Base-by-base conservation (phyloP, 2,888 invertebrate species). In the Thereva unica region DNA sequence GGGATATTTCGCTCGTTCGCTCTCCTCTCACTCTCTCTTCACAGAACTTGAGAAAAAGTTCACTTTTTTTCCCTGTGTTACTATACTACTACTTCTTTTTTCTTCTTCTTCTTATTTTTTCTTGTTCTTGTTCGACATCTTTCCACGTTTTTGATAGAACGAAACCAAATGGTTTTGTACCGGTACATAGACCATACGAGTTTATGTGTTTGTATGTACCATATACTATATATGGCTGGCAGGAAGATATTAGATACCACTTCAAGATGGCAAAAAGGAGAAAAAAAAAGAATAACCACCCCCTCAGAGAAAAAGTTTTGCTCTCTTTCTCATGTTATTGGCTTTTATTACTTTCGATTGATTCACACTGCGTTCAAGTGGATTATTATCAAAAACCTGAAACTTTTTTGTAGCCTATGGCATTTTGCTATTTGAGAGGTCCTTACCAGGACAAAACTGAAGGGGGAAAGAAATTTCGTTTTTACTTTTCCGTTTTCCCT, bases 311-410 rank as follows among this genome's bases (percentile, higher is more conserved):
- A 59, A 59, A 59, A 47, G n/a, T 50, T 59, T 59, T 59, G 12
- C 47, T 38, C 57, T 59, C 57, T n/a, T n/a, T 59, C 23, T 23
- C 23, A 23, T 23, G 23, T 23, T 59, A 59, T 59, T 59, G 47
- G 44, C 57, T 59, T 59, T 59, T 59, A 59, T 59, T 59, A 59
- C 47, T 47, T 59, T 59, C 57, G 57, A 59, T 59, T 59, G 57
- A 59, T 59, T 59, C 47, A 47, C 57, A 59, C 57, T 47, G 47
- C 47, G 34, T 37, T 59, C 57, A 59, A 45, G 57, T 59, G 38
- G 57, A 59, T 59, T 59, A 59, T 59, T 59, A 59, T 59, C 57
- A 59, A 45, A 23, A 59, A 59, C 47, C 9, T 37, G 38, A 59
- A 59, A 59, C 35, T 47, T 59, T 59, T 37, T 59, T 59, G 3